Evolutionary conservation across 2,113 vertebrate species (phyloP).

Genomic region (Brachypodius melanocephalos): DNA sequence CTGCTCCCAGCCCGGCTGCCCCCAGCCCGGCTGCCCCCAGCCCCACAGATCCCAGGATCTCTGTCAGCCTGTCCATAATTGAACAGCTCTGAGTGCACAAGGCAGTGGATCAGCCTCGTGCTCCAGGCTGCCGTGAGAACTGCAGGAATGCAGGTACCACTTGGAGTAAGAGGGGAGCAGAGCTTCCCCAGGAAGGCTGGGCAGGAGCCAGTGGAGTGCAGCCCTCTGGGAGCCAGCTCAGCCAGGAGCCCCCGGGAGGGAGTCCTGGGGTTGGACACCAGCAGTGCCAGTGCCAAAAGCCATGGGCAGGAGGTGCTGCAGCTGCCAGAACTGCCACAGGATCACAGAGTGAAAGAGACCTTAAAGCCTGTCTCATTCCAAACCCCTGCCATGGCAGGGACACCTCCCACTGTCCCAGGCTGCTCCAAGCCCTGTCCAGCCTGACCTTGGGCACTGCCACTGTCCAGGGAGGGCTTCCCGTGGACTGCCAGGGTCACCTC

Average conservation of each 20-base stretch:
- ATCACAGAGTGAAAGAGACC: neutral
- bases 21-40: neutral
- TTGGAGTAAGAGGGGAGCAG: fast-evolving
- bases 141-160: neutral
- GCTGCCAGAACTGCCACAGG: neutral
- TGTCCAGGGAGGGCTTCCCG: neutral
- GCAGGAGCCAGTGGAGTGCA: fast-evolving
- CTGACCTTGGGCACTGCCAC: neutral
- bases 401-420: neutral
- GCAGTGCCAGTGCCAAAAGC: neutral
- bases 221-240: neutral
- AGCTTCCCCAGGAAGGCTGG: neutral
- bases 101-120: fast-evolving
- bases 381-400: neutral
- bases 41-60: neutral
- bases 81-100: neutral
- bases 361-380: neutral
- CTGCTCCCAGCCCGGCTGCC: neutral
- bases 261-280: neutral
- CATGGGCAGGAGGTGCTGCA: fast-evolving
- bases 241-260: neutral
- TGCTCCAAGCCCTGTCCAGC: neutral
- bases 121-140: neutral
- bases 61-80: neutral
- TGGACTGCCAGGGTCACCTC: neutral